Percentiles rank a stretch among this genome's conserved stretches.
These are phyloP conservation scores for Paracanthobrama guichenoti DNA, from an alignment of 2,113 vertebrate genomes.

Conservation along the genomic window DNA sequence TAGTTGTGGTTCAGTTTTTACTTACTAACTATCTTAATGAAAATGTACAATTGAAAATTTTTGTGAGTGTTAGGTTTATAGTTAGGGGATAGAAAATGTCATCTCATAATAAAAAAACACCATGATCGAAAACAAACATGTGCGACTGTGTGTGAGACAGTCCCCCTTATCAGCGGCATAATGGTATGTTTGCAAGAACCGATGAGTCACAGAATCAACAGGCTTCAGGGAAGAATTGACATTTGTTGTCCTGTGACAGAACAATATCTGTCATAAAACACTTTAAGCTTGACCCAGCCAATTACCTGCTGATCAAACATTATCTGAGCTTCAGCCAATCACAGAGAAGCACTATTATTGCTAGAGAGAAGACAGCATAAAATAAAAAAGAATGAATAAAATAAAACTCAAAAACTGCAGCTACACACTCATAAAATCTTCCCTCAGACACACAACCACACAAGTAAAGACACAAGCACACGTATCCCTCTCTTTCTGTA, in stretches of 20 bases:
- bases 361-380: background rate
- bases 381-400: background rate
- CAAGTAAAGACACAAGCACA: background rate
- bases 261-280: conserved; percentile 27
- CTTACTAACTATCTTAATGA: background rate
- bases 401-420: background rate
- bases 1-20: background rate
- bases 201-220: conserved; percentile 50
- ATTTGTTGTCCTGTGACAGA: conserved; percentile 32
- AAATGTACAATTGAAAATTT: background rate
- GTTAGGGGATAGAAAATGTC: background rate
- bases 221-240: conserved; percentile 37
- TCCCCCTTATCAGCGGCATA: conserved; percentile 27
- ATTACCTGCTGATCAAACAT: conserved; percentile 29
- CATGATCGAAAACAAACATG: background rate
- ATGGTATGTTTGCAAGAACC: conserved; percentile 27
- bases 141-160: background rate
- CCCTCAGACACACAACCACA: background rate
- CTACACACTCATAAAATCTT: background rate
- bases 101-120: background rate
- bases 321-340: conserved; percentile 36
- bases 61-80: background rate
- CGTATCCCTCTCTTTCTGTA: conserved; percentile 16
- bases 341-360: conserved; percentile 12
- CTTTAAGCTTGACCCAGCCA: conserved; percentile 3